These are phyloP conservation scores for Lacerta agilis DNA, from an alignment of 2,797 vertebrate genomes.

Conservation along the genomic window DNA sequence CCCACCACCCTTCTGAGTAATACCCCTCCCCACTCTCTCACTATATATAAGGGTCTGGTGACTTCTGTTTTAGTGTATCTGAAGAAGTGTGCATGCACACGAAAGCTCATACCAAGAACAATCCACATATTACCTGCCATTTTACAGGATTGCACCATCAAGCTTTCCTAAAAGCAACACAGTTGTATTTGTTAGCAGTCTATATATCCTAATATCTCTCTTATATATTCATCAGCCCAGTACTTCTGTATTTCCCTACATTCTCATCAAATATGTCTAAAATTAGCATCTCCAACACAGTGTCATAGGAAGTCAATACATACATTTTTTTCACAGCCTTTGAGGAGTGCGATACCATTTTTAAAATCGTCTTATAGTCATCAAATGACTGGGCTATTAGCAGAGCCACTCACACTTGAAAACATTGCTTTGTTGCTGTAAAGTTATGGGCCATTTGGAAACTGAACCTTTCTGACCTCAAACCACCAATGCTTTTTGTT, in stretches of 20 bases:
- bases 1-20: no score
- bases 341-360: background rate
- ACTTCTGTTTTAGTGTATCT: no score
- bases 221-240: background rate
- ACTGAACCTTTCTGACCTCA: background rate
- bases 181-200: background rate
- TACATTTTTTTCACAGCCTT: background rate
- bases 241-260: background rate
- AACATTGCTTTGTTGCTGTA: background rate
- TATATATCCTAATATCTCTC: background rate
- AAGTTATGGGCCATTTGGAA: background rate
- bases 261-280: background rate
- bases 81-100: no score
- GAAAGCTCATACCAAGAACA: no score
- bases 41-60: no score
- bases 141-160: background rate
- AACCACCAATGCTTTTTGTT: fast-evolving
- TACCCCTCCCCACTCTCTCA: no score
- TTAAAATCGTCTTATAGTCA: background rate
- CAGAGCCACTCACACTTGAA: background rate
- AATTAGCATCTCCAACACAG: background rate
- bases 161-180: background rate
- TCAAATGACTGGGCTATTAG: background rate
- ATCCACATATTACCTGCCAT: background rate
- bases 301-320: background rate